Conservation (phyloP, 2,797 vertebrate species). For the Chelonia mydas region DNA sequence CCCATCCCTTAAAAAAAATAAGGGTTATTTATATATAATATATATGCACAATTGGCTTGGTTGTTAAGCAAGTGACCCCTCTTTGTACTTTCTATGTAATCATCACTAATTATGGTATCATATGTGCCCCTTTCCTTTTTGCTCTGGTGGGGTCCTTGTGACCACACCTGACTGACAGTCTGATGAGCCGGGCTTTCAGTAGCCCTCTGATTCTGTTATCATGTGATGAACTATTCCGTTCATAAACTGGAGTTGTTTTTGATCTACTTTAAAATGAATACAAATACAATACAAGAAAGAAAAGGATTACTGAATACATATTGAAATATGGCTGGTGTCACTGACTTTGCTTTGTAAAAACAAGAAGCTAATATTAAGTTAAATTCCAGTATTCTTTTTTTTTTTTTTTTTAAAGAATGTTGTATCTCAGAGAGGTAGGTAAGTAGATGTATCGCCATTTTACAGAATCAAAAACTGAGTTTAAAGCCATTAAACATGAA, state of each 20-base stretch:
- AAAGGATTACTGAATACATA: neutral
- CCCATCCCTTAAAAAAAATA: slow-evolving; percentile 88
- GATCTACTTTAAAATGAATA: neutral
- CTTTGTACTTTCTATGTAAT: neutral
- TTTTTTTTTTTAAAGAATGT: neutral
- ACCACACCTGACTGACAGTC: neutral
- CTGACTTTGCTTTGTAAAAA: neutral
- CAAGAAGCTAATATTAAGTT: neutral
- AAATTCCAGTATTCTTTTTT: neutral
- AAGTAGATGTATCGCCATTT: too few relatives aligned
- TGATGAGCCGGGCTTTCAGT: neutral
- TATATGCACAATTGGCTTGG: neutral
- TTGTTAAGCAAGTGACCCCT: neutral
- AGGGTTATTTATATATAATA: slow-evolving; percentile 58
- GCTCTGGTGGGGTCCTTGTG: neutral
- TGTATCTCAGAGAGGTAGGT: neutral
- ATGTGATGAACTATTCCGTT: neutral
- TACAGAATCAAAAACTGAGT: too few relatives aligned
- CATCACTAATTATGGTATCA: neutral
- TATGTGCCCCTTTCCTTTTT: neutral
- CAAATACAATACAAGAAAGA: neutral
- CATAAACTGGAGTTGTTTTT: neutral
- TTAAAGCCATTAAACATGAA: too few relatives aligned
- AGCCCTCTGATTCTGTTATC: neutral
- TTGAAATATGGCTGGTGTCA: neutral